Base-by-base conservation (phyloP, 2,888 invertebrate species). In the Luffia ferchaultella region DNA sequence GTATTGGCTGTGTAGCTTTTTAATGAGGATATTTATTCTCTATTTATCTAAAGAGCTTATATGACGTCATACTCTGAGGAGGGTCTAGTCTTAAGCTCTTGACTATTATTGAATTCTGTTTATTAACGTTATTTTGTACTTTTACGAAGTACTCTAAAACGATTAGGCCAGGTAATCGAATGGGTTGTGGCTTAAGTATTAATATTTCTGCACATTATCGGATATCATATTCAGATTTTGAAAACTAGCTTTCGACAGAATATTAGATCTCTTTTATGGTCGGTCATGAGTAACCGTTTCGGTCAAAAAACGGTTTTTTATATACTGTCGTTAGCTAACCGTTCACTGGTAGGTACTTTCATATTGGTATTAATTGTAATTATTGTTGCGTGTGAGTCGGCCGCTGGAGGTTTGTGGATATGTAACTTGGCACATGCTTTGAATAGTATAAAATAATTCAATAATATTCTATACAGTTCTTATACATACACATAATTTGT, bases 1-100 rank as follows among this genome's bases (percentile, higher is more conserved):
- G 77, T 83, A 83, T 83, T 83, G 82, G 80, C 82, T 63, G 72
- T 76, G 73, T 83, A 79, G 70, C 73, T 71, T 69, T 65, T 73
- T 70, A 69, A 70, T 76, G 76, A 77, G 76, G 76, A 71, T 71
- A 67, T 60, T 60, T 67, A 66, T 64, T 64, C 67, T 62, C 62
- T 66, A 65, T 30, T 58, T 63, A 62, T 52, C 53, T 60, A 65
- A 56, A 61, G 65, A 46, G 15, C 16, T 46, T 45, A 46, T 16
- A 46, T 9, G 5, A 16, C 44, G 5, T n/a, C n/a, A n/a, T n/a
- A n/a, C n/a, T n/a, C n/a, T n/a, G n/a, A n/a, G n/a, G n/a, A n/a
- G n/a, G n/a, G n/a, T n/a, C n/a, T n/a, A n/a, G n/a, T n/a, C n/a
- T n/a, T n/a, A n/a, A n/a, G n/a, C n/a, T n/a, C n/a, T n/a, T n/a